phyloP scores from a whole-genome alignment of 2,797 vertebrate species.

The Spea hammondii region DNA sequence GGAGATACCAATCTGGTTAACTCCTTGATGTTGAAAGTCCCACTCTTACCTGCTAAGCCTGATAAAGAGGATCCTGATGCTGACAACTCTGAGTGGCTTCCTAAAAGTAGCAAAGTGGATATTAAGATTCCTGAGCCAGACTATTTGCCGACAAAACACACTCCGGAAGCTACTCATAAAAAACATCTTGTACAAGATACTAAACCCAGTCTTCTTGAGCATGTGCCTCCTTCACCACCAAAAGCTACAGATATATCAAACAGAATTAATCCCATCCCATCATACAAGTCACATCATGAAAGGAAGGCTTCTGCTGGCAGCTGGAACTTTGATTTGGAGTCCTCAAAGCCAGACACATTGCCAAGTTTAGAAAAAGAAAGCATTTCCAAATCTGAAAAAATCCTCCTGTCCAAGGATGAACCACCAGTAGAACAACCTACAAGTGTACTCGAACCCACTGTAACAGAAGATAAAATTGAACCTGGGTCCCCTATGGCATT shows the following conservation, averaged over 20 bases:
- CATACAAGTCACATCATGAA: constrained; percentile 62
- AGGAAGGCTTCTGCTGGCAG: neutral
- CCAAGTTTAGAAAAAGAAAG: neutral
- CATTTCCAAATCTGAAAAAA: neutral
- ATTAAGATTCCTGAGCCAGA: neutral
- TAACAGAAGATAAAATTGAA: constrained; percentile 68
- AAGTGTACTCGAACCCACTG: constrained; percentile 59
- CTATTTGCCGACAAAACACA: neutral
- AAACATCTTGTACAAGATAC: constrained; percentile 13
- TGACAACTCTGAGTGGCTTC: constrained; percentile 3
- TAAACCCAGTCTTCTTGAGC: neutral
- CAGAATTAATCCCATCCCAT: constrained; percentile 25
- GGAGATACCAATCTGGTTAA: constrained; percentile 40
- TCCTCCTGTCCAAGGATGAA: neutral
- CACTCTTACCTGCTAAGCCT: neutral
- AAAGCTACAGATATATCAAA: neutral
- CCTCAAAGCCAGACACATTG: constrained; percentile 21
- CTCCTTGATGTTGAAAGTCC: constrained; percentile 16
- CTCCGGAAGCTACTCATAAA: neutral
- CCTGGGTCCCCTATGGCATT: constrained; percentile 72
- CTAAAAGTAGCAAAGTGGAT: constrained; percentile 19
- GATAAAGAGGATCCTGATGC: neutral
- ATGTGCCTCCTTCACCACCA: neutral
- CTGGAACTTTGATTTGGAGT: accelerated
- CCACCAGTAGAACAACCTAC: neutral